Conservation (phyloP, 2,113 vertebrate species). For the Amblyornis subalaris region DNA sequence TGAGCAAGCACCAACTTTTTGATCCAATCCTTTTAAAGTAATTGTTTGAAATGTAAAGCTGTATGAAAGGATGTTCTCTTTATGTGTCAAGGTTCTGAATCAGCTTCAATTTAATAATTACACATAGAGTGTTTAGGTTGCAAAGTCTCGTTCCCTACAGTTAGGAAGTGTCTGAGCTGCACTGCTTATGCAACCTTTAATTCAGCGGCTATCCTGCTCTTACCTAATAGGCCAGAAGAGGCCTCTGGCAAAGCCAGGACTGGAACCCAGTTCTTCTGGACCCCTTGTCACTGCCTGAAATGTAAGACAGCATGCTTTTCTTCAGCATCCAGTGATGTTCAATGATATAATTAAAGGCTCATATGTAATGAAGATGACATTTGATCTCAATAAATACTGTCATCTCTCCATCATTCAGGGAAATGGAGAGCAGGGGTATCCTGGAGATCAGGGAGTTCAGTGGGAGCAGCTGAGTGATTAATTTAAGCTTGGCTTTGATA, state of each 20-base stretch:
- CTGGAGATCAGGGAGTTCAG: background rate
- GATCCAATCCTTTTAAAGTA: background rate
- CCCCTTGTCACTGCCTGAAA: background rate
- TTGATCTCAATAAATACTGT: slow-evolving; percentile 3
- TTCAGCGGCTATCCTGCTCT: background rate
- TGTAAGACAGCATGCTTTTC: background rate
- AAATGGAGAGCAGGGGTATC: background rate
- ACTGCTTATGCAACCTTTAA: background rate
- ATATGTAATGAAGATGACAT: slow-evolving; percentile 14
- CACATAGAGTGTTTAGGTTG: background rate
- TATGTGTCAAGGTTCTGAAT: slow-evolving; percentile 21
- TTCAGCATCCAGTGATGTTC: background rate
- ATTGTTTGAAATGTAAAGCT: background rate
- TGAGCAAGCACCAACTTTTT: background rate
- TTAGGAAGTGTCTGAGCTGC: background rate
- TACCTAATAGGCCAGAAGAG: background rate
- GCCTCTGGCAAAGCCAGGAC: background rate
- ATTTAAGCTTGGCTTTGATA: background rate
- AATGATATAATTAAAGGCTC: slow-evolving; percentile 12
- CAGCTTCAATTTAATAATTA: background rate
- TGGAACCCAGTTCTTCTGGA: background rate
- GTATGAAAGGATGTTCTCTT: background rate
- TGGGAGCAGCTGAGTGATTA: background rate
- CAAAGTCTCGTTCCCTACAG: background rate
- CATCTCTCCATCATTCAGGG: background rate